Conservation (phyloP, 1,140 invertebrate species). For the Fopius arisanus region DNA sequence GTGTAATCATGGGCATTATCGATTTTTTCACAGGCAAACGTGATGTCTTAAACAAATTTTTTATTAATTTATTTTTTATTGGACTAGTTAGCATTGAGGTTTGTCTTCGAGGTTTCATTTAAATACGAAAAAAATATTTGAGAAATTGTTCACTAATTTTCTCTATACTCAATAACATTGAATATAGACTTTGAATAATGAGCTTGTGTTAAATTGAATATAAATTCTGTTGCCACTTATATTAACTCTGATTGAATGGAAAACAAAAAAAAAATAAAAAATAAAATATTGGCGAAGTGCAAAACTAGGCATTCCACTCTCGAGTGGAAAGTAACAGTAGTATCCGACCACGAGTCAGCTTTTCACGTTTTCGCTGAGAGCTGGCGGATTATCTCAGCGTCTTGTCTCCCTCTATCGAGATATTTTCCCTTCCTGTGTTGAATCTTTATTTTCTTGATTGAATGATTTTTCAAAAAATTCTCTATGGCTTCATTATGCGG, state of each 20-base stretch:
- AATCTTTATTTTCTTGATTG: background rate
- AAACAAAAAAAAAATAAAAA: background rate
- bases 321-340: slow-evolving; percentile 18
- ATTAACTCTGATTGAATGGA: background rate
- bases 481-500: background rate
- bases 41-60: too few species aligned
- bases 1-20: background rate
- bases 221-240: too few species aligned
- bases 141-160: too few species aligned
- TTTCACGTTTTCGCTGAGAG: slow-evolving; percentile 15
- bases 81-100: too few species aligned
- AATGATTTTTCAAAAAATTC: background rate
- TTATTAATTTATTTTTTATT: too few species aligned
- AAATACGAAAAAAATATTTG: too few species aligned
- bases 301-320: slow-evolving; percentile 5
- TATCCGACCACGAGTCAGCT: slow-evolving; percentile 6
- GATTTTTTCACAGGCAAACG: too few species aligned
- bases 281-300: background rate
- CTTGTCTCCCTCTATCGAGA: background rate
- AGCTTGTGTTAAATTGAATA: too few species aligned
- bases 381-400: slow-evolving; percentile 8
- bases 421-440: background rate
- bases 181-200: too few species aligned
- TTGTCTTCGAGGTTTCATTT: too few species aligned
- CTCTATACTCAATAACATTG: too few species aligned